Percentiles rank a stretch among this genome's conserved stretches.
Conservation (phyloP, 1,140 invertebrate species). For the Drosophila aff. region DNA sequence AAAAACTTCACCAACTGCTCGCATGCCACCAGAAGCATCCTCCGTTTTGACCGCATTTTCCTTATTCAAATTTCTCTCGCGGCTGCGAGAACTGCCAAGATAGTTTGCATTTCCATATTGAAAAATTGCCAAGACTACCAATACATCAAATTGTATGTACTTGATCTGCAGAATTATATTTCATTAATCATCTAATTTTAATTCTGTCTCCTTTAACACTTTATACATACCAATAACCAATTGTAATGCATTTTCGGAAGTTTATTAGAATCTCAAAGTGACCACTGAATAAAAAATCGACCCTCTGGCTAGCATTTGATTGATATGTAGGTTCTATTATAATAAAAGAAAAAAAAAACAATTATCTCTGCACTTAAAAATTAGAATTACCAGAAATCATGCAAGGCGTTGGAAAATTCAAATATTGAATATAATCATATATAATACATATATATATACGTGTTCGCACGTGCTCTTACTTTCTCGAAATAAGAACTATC, state of each 20-base stretch:
- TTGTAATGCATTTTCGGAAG: constrained; percentile 45
- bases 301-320: constrained; percentile 15
- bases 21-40: constrained; percentile 22
- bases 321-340: constrained; percentile 29
- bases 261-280: constrained; percentile 16
- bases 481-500: too few relatives aligned
- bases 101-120: constrained; percentile 56
- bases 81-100: constrained; percentile 41
- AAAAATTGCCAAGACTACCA: constrained; percentile 40
- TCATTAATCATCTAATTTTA: background rate
- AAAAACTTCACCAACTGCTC: constrained; percentile 73
- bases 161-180: constrained; percentile 39
- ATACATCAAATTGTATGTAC: constrained; percentile 45
- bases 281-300: constrained; percentile 1
- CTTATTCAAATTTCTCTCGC: constrained; percentile 36
- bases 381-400: background rate
- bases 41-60: constrained; percentile 29
- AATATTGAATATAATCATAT: background rate
- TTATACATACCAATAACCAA: constrained; percentile 38
- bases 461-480: too few relatives aligned
- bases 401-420: background rate
- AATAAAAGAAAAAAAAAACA: background rate
- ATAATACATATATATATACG: too few relatives aligned
- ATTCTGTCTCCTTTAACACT: background rate
- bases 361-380: background rate